phyloP scores from a whole-genome alignment of 1,140 invertebrate species.

The Hyphantria cunea region DNA sequence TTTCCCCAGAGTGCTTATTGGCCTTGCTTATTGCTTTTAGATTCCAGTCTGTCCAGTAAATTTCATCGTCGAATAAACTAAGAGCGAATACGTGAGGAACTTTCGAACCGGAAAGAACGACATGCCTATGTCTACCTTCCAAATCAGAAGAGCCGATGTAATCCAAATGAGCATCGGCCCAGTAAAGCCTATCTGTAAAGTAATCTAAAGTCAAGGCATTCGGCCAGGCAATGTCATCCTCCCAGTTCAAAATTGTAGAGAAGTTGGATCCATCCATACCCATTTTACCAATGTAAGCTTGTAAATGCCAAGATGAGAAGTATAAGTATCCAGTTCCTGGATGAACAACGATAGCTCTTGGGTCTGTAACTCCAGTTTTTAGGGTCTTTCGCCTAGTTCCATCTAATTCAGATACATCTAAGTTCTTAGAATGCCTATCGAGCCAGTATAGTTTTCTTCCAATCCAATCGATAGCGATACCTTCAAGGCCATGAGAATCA shows the following conservation, averaged over 20 bases:
- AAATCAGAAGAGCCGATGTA: slow-evolving; percentile 97
- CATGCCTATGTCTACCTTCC: slow-evolving; percentile 92
- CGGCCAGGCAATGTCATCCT: slow-evolving; percentile 98
- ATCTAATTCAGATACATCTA: slow-evolving; percentile 96
- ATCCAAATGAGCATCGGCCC: slow-evolving; percentile 99
- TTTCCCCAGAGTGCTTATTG: slow-evolving; percentile 93
- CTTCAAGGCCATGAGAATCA: slow-evolving; percentile 96
- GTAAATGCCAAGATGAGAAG: slow-evolving; percentile 97
- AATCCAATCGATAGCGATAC: slow-evolving; percentile 98
- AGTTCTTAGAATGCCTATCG: slow-evolving; percentile 96
- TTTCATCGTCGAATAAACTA: slow-evolving; percentile 95
- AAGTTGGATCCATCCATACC: slow-evolving; percentile 98
- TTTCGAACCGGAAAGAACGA: slow-evolving; percentile 89
- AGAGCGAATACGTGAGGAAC: slow-evolving; percentile 98
- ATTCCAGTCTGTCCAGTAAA: slow-evolving; percentile 99
- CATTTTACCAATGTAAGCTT: slow-evolving; percentile 98
- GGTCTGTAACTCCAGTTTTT: slow-evolving; percentile 93
- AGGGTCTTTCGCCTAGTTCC: slow-evolving; percentile 95
- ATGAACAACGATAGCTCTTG: slow-evolving; percentile 96
- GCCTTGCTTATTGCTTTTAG: slow-evolving; percentile 92
- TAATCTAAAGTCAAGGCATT: slow-evolving; percentile 99
- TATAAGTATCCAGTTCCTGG: slow-evolving; percentile 97
- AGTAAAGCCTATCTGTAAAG: slow-evolving; percentile 96
- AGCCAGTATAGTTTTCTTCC: slow-evolving; percentile 98
- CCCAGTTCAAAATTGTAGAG: slow-evolving; percentile 93